Base-by-base conservation (phyloP, 1,140 invertebrate genomes). In the Dysdera silvatica region DNA sequence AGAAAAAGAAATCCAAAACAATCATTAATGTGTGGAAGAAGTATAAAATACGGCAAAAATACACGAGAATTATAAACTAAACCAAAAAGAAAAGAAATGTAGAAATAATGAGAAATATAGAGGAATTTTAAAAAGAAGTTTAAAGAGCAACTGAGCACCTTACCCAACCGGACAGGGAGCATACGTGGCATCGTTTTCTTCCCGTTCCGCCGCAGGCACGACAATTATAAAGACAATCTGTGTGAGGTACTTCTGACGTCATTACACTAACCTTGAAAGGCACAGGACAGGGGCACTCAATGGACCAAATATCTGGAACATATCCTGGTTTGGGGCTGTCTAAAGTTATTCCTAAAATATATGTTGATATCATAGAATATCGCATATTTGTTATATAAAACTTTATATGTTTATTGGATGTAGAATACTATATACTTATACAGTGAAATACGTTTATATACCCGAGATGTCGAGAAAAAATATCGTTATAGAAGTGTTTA, bases 291-390 rank as follows among this genome's bases (percentile, higher is more conserved):
- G 67, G 35, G 4, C 74, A 78, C 28, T 73, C 69, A 18, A 83
- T 78, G 23, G 81, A 79, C 81, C 82, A 83, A 6, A 81, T 80
- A 5, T 76, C 71, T 2, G 81, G 81, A 5, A 81, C 77, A 18
- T 68, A 61, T 7, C 80, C 81, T n/a, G n/a, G n/a, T n/a, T n/a
- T n/a, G n/a, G n/a, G n/a, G n/a, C n/a, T n/a, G n/a, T n/a, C n/a
- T n/a, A n/a, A n/a, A n/a, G n/a, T n/a, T n/a, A n/a, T n/a, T n/a
- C n/a, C n/a, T n/a, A n/a, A n/a, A n/a, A n/a, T n/a, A n/a, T n/a
- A n/a, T n/a, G n/a, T n/a, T n/a, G n/a, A n/a, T n/a, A n/a, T n/a
- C n/a, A n/a, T n/a, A n/a, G n/a, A n/a, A n/a, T n/a, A n/a, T n/a
- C n/a, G n/a, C n/a, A n/a, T n/a, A n/a, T n/a, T n/a, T n/a, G n/a